Conservation (phyloP, 2,113 vertebrate genomes). For the Oryzias celebensis region DNA sequence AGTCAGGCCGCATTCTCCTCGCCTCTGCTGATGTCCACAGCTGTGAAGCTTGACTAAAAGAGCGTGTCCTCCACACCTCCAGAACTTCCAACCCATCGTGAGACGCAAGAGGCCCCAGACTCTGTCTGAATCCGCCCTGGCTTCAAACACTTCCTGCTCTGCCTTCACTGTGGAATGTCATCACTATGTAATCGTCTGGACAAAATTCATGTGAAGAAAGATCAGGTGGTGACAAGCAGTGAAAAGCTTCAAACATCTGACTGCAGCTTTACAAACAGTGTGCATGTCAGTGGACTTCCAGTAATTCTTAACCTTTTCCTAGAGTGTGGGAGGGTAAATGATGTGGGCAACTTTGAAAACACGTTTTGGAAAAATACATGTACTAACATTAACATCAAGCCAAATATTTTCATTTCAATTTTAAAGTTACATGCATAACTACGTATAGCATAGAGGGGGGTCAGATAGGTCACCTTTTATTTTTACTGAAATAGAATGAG, state of each 20-base stretch:
- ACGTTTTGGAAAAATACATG: neutral
- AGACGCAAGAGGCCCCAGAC: slow-evolving; percentile 4
- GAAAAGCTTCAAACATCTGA: neutral
- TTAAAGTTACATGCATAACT: too few species aligned
- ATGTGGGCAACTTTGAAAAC: neutral
- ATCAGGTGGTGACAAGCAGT: slow-evolving; percentile 9
- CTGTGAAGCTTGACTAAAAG: slow-evolving; percentile 39
- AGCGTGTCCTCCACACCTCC: slow-evolving; percentile 15
- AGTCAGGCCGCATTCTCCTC: slow-evolving; percentile 35
- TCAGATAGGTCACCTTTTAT: too few species aligned
- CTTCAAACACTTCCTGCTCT: slow-evolving; percentile 23
- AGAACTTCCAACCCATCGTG: slow-evolving; percentile 15
- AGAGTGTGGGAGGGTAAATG: neutral
- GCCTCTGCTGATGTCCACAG: slow-evolving; percentile 34
- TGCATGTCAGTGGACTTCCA: neutral
- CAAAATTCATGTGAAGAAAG: slow-evolving; percentile 1
- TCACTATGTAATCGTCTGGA: neutral
- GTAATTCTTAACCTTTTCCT: too few species aligned
- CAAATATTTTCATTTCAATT: too few species aligned
- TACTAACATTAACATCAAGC: neutral
- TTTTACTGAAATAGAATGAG: too few species aligned
- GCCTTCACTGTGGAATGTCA: slow-evolving; percentile 7
- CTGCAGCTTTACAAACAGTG: neutral
- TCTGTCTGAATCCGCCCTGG: neutral
- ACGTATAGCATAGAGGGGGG: too few species aligned